Evolutionary conservation across 2,797 vertebrate species (phyloP).

Genomic region (Sardinella longiceps): DNA sequence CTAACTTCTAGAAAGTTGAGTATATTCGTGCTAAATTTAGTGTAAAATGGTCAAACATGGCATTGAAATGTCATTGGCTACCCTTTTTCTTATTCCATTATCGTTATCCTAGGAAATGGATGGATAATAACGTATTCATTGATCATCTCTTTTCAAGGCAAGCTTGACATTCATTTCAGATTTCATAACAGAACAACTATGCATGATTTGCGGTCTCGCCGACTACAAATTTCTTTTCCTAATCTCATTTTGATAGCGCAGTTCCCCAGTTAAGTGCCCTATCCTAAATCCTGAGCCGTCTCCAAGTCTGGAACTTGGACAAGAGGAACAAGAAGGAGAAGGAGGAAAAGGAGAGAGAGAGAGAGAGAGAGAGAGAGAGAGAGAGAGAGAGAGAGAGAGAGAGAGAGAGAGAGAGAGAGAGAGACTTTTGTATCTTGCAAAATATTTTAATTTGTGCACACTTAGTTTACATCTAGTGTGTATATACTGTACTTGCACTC

Average conservation of each 20-base stretch:
- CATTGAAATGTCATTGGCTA: constrained; percentile 54
- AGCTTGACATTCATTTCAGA: constrained; percentile 7
- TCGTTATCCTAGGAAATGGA: constrained; percentile 54
- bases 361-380: neutral
- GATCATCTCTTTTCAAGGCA: constrained; percentile 48
- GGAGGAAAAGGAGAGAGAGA: neutral
- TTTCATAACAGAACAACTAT: neutral
- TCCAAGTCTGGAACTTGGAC: neutral
- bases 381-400: neutral
- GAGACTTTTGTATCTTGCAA: too few relatives aligned
- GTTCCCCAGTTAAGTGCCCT: neutral
- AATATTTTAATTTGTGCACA: too few relatives aligned
- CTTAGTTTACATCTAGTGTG: too few relatives aligned
- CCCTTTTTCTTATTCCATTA: constrained; percentile 50
- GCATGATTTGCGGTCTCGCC: neutral
- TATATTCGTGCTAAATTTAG: neutral
- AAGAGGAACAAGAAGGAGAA: neutral
- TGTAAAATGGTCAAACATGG: constrained; percentile 11
- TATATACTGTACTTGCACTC: too few relatives aligned
- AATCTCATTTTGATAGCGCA: constrained; percentile 3
- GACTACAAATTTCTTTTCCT: neutral
- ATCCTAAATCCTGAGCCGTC: neutral
- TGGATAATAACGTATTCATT: constrained; percentile 47
- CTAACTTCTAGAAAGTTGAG: neutral
- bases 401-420: neutral